Evolutionary conservation across 2,113 vertebrate species (phyloP).

Genomic region (Brevimyrus niger): DNA sequence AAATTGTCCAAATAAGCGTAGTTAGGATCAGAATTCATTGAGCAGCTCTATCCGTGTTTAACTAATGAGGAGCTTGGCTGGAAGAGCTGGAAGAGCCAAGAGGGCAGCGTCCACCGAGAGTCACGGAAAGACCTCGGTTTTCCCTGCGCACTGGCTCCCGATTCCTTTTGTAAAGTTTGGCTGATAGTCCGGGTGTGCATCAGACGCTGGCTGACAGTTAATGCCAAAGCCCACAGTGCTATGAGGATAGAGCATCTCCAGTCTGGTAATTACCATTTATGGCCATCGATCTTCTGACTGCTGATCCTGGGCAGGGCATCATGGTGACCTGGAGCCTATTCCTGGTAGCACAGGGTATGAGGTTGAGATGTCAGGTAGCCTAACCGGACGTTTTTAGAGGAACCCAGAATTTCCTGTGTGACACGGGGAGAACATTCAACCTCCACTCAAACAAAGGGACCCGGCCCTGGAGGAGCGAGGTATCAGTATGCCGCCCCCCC

Average conservation of each 20-base stretch:
- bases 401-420: neutral
- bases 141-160: neutral
- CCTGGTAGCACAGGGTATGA: neutral
- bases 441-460: neutral
- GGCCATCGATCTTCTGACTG: neutral
- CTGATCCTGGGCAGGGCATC: neutral
- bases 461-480: neutral
- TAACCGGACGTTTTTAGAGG: neutral
- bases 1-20: neutral
- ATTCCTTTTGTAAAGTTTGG: neutral
- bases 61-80: neutral
- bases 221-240: neutral
- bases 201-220: neutral
- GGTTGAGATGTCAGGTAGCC: neutral
- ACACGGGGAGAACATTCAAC: neutral
- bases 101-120: neutral
- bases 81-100: too few species aligned
- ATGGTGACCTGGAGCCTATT: neutral
- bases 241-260: neutral
- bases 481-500: neutral
- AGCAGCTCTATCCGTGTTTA: neutral
- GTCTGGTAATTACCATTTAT: neutral
- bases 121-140: neutral
- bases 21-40: neutral
- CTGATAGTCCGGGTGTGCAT: neutral